A percentile compares a stretch with the other conserved stretches of the same genome.
Evolutionary conservation across 2,797 vertebrate species (phyloP).

Genomic region (Hipposideros larvatus): DNA sequence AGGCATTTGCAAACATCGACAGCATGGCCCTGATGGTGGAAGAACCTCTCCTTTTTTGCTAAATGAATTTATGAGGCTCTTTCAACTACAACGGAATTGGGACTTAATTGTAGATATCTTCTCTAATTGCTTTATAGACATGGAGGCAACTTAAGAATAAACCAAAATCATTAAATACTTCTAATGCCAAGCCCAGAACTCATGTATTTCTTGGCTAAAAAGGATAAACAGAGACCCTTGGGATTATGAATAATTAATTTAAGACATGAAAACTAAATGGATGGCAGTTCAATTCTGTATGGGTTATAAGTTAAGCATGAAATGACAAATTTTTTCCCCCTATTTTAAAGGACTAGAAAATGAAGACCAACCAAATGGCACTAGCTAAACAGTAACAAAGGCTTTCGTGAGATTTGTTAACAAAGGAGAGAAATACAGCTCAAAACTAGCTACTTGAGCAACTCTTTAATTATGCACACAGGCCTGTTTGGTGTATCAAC

Average conservation of each 20-base stretch:
- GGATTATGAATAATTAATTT: conserved; percentile 48
- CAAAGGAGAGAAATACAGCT: conserved; percentile 43
- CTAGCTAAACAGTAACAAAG: conserved; percentile 19
- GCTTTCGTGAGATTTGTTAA: conserved; percentile 59
- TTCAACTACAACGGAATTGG: background rate
- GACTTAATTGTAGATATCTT: background rate
- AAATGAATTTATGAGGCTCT: conserved; percentile 13
- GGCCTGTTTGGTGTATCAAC: background rate
- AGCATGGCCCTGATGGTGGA: background rate
- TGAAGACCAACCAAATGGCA: conserved; percentile 19
- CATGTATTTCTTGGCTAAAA: conserved; percentile 46
- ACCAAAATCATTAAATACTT: background rate
- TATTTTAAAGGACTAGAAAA: conserved; percentile 52
- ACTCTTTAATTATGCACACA: background rate
- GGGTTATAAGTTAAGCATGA: conserved; percentile 30
- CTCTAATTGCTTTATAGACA: background rate
- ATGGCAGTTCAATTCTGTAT: conserved; percentile 4
- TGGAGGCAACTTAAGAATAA: conserved; percentile 6
- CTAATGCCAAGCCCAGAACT: conserved; percentile 1
- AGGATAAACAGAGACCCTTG: conserved; percentile 20
- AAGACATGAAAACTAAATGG: conserved; percentile 32
- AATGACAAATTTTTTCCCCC: conserved; percentile 10
- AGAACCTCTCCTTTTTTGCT: background rate
- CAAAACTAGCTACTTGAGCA: conserved; percentile 12
- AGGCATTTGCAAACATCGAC: background rate